phyloP scores from a whole-genome alignment of 2,888 invertebrate species.

The Bruchidius siliquastri region DNA sequence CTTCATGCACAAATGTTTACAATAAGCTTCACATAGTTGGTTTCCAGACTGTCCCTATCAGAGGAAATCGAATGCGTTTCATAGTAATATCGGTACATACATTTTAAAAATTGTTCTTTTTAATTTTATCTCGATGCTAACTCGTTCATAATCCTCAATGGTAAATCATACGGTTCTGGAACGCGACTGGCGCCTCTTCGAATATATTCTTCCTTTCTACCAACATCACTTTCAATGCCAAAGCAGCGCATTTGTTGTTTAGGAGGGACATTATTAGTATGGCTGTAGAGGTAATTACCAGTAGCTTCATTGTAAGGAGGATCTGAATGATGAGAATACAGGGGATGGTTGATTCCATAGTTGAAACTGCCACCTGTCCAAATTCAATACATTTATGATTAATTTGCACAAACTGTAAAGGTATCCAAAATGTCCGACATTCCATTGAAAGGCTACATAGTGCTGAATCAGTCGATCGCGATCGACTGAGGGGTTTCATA shows the following conservation, averaged over 20 bases:
- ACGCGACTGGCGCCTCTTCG: not conserved
- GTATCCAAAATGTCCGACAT: not conserved
- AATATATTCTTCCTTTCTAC: not conserved
- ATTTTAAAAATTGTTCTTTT: not conserved
- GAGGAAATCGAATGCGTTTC: too few relatives aligned
- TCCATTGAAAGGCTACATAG: too few relatives aligned
- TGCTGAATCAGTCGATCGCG: too few relatives aligned
- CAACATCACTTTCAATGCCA: not conserved
- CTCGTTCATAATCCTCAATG: not conserved
- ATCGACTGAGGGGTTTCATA: too few relatives aligned
- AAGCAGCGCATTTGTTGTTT: not conserved
- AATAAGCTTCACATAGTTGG: too few relatives aligned
- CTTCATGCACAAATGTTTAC: too few relatives aligned
- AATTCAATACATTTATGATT: not conserved
- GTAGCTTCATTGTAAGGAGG: constrained; percentile 16
- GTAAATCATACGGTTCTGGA: not conserved
- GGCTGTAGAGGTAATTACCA: constrained; percentile 10
- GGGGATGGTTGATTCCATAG: constrained; percentile 8
- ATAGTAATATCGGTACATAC: too few relatives aligned
- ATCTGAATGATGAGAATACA: constrained; percentile 23
- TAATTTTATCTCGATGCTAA: not conserved
- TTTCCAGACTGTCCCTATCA: too few relatives aligned
- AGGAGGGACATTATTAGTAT: not conserved
- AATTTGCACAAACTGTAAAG: not conserved
- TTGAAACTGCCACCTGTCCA: constrained; percentile 8